A percentile compares a stretch with the other conserved stretches of the same genome.
These are phyloP conservation scores for Pyrgilauda ruficollis DNA, from an alignment of 2,113 vertebrate genomes.

Conservation along the genomic window DNA sequence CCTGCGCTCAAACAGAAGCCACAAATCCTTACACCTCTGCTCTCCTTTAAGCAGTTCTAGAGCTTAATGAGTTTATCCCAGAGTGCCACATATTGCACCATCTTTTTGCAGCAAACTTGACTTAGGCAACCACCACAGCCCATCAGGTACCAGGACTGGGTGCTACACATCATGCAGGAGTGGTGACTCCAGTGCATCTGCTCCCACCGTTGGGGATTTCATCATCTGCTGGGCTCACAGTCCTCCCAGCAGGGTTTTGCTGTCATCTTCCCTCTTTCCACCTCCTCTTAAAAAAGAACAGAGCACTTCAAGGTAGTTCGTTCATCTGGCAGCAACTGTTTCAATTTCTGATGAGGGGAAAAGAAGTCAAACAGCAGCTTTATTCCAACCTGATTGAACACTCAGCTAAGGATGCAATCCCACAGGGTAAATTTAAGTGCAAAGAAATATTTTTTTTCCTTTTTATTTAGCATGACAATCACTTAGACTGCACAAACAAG, in stretches of 20 bases:
- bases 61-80: not conserved
- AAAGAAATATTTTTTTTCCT: not conserved
- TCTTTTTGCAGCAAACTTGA: not conserved
- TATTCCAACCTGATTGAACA: not conserved
- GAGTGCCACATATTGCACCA: not conserved
- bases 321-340: not conserved
- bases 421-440: not conserved
- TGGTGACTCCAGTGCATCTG: not conserved
- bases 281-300: not conserved
- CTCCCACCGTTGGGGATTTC: not conserved
- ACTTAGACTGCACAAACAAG: not conserved
- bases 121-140: not conserved
- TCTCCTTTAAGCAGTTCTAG: not conserved
- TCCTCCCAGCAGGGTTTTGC: fast-evolving
- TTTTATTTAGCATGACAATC: not conserved
- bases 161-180: not conserved
- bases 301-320: not conserved
- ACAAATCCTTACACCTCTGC: not conserved
- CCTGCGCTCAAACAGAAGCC: fast-evolving
- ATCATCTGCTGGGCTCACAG: not conserved
- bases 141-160: not conserved
- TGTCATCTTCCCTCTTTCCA: not conserved
- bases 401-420: fast-evolving
- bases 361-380: not conserved
- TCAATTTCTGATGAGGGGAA: not conserved